Evolutionary conservation across 2,113 vertebrate genomes (phyloP).

Genomic region (Colistium nudipinnis): DNA sequence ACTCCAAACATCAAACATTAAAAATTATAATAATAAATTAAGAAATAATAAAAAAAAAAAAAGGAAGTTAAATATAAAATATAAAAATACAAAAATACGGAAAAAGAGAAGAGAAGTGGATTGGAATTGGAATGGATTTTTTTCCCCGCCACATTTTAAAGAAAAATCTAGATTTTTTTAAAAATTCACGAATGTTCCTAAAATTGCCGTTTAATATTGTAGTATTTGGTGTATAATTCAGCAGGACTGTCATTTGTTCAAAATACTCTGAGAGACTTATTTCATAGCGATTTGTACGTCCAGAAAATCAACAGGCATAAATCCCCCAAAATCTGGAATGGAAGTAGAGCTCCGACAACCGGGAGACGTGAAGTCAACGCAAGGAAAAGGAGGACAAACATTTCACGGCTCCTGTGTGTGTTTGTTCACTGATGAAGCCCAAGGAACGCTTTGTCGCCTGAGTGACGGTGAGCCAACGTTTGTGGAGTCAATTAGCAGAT

Average conservation of each 20-base stretch:
- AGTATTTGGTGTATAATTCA: not conserved
- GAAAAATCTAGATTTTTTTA: too few species aligned
- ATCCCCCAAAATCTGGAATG: too few species aligned
- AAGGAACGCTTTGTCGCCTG: constrained; percentile 14
- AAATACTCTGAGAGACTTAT: not conserved
- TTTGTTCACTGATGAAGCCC: constrained; percentile 8
- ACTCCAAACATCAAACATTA: too few species aligned
- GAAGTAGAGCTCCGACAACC: not conserved
- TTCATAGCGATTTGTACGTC: not conserved
- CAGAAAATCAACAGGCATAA: not conserved
- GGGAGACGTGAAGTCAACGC: not conserved
- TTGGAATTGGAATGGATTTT: too few species aligned
- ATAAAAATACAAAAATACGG: too few species aligned
- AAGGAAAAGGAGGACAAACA: not conserved
- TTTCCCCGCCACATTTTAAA: too few species aligned
- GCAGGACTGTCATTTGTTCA: too few species aligned
- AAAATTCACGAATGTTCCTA: too few species aligned
- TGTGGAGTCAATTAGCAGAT: constrained; percentile 44
- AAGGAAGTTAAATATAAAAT: too few species aligned
- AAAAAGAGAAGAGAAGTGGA: too few species aligned
- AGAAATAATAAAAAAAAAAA: too few species aligned
- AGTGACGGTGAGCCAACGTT: constrained; percentile 31
- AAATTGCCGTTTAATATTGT: not conserved
- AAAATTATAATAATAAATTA: too few species aligned
- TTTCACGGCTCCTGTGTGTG: not conserved